These are phyloP conservation scores for Smutsia temminckii DNA, from an alignment of 2,797 vertebrate genomes.

Conservation along the genomic window DNA sequence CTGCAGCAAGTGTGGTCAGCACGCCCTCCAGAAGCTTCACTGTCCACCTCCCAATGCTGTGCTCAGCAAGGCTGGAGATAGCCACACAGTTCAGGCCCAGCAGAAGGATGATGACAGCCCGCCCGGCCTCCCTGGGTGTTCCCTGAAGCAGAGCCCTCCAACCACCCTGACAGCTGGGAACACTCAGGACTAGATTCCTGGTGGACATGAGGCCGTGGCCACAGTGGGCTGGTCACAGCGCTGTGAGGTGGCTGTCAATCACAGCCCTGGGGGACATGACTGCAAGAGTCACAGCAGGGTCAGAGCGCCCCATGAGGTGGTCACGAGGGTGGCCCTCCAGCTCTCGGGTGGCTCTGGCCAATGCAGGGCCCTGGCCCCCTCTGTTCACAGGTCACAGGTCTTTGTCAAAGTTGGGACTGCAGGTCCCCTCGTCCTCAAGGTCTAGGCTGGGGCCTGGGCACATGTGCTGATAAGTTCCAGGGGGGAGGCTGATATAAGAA, in stretches of 20 bases:
- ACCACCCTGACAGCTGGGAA: neutral
- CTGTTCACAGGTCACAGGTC: rapidly evolving
- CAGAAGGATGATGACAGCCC: neutral
- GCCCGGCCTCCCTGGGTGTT: too few relatives aligned
- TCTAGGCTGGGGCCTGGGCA: neutral
- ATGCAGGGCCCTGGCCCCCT: neutral
- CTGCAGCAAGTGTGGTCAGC: neutral
- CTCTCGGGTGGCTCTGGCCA: neutral
- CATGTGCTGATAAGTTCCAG: rapidly evolving
- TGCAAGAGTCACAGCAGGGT: too few relatives aligned
- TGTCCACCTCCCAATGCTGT: rapidly evolving
- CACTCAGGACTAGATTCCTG: neutral
- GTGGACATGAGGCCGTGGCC: neutral
- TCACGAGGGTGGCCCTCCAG: neutral
- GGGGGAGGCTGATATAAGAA: neutral
- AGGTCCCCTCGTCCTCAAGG: neutral
- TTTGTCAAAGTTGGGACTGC: neutral
- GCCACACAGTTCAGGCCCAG: neutral
- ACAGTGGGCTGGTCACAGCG: rapidly evolving
- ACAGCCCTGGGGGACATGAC: too few relatives aligned
- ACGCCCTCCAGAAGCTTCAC: neutral
- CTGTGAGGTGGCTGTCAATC: too few relatives aligned
- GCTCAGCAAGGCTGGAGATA: rapidly evolving
- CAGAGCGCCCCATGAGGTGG: too few relatives aligned
- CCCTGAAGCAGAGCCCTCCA: too few relatives aligned